These are phyloP conservation scores for Sebastiscus tertius DNA, from an alignment of 2,797 vertebrate species.

Conservation along the genomic window DNA sequence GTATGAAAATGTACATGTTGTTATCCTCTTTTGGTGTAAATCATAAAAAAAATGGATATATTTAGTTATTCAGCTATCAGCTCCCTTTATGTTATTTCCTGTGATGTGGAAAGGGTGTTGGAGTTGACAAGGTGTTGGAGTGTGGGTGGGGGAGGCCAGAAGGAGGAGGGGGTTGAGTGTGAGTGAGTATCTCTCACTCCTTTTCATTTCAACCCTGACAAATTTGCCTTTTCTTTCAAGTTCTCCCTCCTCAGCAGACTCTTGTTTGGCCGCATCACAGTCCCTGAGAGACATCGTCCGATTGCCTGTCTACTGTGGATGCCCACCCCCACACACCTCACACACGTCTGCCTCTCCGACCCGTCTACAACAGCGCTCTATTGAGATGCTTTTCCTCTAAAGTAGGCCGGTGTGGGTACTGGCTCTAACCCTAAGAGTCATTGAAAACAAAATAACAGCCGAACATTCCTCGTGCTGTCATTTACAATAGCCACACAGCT, in stretches of 20 bases:
- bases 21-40: not conserved
- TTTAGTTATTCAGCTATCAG: not conserved
- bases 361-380: conserved; percentile 47
- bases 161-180: conserved; percentile 19
- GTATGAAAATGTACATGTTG: not conserved
- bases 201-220: conserved; percentile 67
- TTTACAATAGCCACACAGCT: conserved; percentile 74
- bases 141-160: conserved; percentile 4
- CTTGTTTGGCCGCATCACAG: conserved; percentile 59
- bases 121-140: conserved; percentile 26
- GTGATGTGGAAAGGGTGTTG: conserved; percentile 6
- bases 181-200: conserved; percentile 46
- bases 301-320: conserved; percentile 44
- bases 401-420: conserved; percentile 53
- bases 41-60: not conserved
- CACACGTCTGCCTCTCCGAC: conserved; percentile 33
- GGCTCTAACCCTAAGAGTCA: conserved; percentile 69
- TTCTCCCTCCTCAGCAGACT: conserved; percentile 45
- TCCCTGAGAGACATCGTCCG: conserved; percentile 63
- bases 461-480: conserved; percentile 69
- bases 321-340: conserved; percentile 10
- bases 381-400: conserved; percentile 61
- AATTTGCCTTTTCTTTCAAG: conserved; percentile 65
- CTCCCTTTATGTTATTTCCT: not conserved
- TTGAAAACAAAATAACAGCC: conserved; percentile 66